Percentiles rank a stretch among this genome's conserved stretches.
Conservation (phyloP, 2,888 invertebrate genomes). For the Drosophila fulvimacula region DNA sequence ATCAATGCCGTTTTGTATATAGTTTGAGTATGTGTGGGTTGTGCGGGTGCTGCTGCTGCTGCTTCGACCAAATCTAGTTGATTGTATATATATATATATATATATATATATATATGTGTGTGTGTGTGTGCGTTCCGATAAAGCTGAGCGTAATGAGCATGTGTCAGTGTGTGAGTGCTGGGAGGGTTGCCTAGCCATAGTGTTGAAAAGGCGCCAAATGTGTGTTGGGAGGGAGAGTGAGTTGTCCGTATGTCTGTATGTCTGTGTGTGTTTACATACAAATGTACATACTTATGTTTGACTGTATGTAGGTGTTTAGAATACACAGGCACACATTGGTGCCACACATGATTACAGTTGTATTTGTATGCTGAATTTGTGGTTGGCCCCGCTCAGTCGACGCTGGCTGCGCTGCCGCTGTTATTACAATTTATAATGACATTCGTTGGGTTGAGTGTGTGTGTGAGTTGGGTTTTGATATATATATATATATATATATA, state of each 20-base stretch:
- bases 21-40: slow-evolving; percentile 58
- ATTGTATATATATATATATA: slow-evolving; percentile 20
- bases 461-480: not conserved
- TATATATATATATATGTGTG: no score
- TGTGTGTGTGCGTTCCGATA: slow-evolving; percentile 63
- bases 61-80: slow-evolving; percentile 50
- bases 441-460: slow-evolving; percentile 62
- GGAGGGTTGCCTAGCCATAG: slow-evolving; percentile 55
- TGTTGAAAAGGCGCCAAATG: slow-evolving; percentile 80
- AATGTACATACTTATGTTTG: slow-evolving; percentile 28
- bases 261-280: slow-evolving; percentile 23
- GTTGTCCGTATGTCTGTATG: slow-evolving; percentile 21
- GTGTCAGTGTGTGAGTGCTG: slow-evolving; percentile 57
- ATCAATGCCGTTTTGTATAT: slow-evolving; percentile 80
- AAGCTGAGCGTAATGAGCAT: slow-evolving; percentile 79
- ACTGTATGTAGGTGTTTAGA: slow-evolving; percentile 73
- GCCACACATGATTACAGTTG: slow-evolving; percentile 79
- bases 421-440: slow-evolving; percentile 83
- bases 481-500: no score
- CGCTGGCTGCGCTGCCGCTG: slow-evolving; percentile 67
- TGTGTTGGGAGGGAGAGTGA: slow-evolving; percentile 38
- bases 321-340: slow-evolving; percentile 40
- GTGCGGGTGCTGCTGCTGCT: slow-evolving; percentile 33
- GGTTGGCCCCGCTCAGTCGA: slow-evolving; percentile 62
- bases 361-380: slow-evolving; percentile 79